Percentiles rank a stretch among this genome's conserved stretches.
Evolutionary conservation across 2,113 vertebrate species (phyloP).

Genomic region (Atlantisia rogersi): DNA sequence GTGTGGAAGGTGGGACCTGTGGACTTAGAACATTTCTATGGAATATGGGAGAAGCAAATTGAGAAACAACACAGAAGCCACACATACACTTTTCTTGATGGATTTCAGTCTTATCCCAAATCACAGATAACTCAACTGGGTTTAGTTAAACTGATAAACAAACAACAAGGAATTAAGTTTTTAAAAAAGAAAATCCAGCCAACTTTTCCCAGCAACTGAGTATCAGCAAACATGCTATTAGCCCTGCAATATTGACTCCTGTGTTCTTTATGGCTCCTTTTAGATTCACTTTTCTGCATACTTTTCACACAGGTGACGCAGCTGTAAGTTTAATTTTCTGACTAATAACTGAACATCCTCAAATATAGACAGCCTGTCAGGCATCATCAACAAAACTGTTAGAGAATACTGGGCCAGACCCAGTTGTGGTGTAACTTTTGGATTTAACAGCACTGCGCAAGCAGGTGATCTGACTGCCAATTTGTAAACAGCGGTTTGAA

Average conservation of each 20-base stretch:
- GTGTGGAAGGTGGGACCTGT: background rate
- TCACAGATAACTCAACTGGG: background rate
- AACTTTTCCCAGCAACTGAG: background rate
- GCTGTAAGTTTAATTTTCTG: conserved; percentile 23
- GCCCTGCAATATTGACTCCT: conserved; percentile 19
- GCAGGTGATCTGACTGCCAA: background rate
- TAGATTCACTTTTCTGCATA: background rate
- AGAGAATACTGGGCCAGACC: background rate
- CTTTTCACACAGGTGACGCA: background rate
- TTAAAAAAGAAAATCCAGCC: background rate
- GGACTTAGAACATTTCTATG: background rate
- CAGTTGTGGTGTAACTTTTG: background rate
- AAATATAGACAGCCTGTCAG: background rate
- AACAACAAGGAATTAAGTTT: background rate
- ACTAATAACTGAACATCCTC: conserved; percentile 35
- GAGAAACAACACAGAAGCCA: background rate
- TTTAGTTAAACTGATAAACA: background rate
- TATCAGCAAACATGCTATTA: background rate
- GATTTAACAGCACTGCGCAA: background rate
- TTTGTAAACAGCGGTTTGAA: background rate
- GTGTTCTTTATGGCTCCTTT: background rate
- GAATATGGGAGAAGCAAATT: background rate
- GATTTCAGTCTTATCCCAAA: background rate
- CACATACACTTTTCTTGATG: background rate
- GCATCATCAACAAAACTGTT: conserved; percentile 22